Evolutionary conservation across 2,797 vertebrate genomes (phyloP).

Genomic region (Acanthurus leucopareius): DNA sequence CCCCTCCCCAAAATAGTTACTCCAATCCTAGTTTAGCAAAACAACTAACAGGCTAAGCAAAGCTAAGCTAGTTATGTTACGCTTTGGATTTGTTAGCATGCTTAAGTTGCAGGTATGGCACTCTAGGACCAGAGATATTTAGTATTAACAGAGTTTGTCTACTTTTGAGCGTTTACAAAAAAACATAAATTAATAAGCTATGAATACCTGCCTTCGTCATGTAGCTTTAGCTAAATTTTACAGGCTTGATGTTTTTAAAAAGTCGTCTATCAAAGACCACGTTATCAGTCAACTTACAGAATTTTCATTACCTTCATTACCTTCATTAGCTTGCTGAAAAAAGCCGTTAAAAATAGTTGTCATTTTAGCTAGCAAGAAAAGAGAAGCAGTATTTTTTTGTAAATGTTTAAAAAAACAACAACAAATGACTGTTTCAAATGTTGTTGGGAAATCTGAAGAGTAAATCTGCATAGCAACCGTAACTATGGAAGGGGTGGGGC

Average conservation of each 20-base stretch:
- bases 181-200: no score
- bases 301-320: no score
- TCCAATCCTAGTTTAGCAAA: background rate
- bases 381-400: background rate
- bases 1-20: background rate
- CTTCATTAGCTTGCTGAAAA: background rate
- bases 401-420: no score
- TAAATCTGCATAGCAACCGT: background rate
- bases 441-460: no score
- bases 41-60: background rate
- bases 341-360: background rate
- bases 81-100: background rate
- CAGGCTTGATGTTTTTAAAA: background rate
- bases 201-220: no score
- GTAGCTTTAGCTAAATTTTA: background rate
- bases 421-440: no score
- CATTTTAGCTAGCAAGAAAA: background rate
- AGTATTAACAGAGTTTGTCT: no score
- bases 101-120: background rate
- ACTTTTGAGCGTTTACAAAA: no score
- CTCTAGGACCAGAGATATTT: background rate
- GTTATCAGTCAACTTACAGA: background rate
- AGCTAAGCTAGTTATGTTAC: background rate
- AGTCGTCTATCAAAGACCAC: background rate
- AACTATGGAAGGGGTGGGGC: background rate